phyloP scores from a whole-genome alignment of 1,140 invertebrate species.

The Bombus polaris region DNA sequence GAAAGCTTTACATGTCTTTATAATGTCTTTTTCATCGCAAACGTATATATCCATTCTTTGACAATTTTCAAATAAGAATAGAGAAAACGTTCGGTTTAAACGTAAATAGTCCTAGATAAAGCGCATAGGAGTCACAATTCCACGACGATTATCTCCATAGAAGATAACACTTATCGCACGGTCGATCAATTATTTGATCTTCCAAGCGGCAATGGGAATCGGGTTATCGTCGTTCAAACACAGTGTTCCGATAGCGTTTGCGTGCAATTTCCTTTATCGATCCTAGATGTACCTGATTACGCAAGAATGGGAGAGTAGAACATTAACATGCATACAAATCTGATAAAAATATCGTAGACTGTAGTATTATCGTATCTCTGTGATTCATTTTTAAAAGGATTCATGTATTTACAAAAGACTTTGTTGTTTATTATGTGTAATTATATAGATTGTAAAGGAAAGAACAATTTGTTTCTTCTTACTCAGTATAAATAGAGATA shows the following conservation, averaged over 20 bases:
- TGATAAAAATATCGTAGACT: neutral
- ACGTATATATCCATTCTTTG: neutral
- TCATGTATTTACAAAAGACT: neutral
- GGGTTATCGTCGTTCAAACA: conserved; percentile 27
- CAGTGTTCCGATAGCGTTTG: neutral
- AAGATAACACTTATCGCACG: conserved; percentile 13
- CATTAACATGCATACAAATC: neutral
- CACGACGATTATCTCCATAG: neutral
- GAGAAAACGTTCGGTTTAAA: neutral
- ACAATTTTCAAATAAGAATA: neutral
- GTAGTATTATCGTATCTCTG: neutral
- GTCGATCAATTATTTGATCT: conserved; percentile 1
- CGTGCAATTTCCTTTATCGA: neutral
- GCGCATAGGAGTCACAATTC: neutral
- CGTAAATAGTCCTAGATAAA: neutral
- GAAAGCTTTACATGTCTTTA: no score
- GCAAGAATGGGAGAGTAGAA: neutral
- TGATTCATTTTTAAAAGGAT: neutral
- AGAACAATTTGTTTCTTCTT: no score
- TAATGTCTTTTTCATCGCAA: neutral
- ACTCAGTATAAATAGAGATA: no score
- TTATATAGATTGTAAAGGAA: no score
- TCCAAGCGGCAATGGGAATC: neutral
- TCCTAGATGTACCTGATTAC: neutral
- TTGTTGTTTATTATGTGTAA: no score